phyloP scores from a whole-genome alignment of 2,797 vertebrate species.

The Phoeniculus purpureus region DNA sequence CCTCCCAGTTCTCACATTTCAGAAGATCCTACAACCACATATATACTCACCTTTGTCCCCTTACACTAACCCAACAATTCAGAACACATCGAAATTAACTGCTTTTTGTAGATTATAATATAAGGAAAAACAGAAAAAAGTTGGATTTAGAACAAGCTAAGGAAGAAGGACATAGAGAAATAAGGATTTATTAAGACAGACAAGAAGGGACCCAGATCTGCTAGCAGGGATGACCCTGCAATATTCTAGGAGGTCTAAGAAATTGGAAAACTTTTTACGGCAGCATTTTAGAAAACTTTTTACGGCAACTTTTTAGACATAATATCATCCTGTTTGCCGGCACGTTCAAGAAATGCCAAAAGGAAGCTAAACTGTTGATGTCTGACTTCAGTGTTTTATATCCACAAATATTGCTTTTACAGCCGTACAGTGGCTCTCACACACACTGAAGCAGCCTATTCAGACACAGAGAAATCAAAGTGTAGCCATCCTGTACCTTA shows the following conservation, averaged over 20 bases:
- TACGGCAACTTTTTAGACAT: not conserved
- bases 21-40: not conserved
- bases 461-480: not conserved
- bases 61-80: not conserved
- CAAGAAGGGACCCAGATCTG: not conserved
- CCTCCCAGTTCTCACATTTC: not conserved
- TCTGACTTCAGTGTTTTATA: conserved; percentile 23
- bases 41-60: not conserved
- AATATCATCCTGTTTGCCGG: conserved; percentile 20
- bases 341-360: conserved; percentile 13
- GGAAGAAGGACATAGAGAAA: not conserved
- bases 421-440: conserved; percentile 11
- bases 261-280: not conserved
- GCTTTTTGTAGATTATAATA: too few species aligned
- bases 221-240: not conserved
- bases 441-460: conserved; percentile 24
- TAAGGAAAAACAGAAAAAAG: too few species aligned
- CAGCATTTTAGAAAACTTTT: too few species aligned
- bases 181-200: not conserved
- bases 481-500: not conserved
- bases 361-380: conserved; percentile 55
- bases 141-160: not conserved
- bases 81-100: not conserved
- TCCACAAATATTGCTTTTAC: conserved; percentile 34
- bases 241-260: not conserved